These are phyloP conservation scores for Leptopilina boulardi DNA, from an alignment of 1,140 invertebrate species.

Conservation along the genomic window DNA sequence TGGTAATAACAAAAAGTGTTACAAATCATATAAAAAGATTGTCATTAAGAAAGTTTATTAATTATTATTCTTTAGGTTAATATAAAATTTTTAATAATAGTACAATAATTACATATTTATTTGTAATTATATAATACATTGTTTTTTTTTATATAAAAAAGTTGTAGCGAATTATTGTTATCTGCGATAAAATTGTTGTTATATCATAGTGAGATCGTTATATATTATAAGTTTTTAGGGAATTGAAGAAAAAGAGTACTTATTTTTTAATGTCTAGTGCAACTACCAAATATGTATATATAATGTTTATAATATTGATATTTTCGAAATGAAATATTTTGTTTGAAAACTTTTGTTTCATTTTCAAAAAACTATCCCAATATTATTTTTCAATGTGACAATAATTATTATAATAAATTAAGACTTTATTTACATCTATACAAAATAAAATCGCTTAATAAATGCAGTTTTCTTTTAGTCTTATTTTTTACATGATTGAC, in stretches of 20 bases:
- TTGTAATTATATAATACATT: background rate
- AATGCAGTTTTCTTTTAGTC: background rate
- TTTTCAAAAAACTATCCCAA: background rate
- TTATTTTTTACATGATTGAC: no score
- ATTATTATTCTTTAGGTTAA: background rate
- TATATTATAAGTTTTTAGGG: background rate
- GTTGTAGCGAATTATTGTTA: background rate
- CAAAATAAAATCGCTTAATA: background rate
- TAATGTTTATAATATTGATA: conserved; percentile 4
- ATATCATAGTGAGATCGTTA: background rate
- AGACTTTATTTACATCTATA: conserved; percentile 17
- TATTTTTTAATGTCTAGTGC: conserved; percentile 16
- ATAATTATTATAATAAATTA: conserved; percentile 8
- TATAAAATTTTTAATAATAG: background rate
- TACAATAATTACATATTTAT: conserved; percentile 16
- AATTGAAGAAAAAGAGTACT: conserved; percentile 8
- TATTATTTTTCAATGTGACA: no score
- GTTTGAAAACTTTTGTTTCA: background rate
- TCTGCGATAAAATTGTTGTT: background rate
- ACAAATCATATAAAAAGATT: no score
- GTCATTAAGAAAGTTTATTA: background rate
- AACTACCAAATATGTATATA: conserved; percentile 29
- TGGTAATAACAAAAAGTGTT: no score
- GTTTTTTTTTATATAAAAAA: conserved; percentile 12
- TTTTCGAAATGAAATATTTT: conserved; percentile 2